Evolutionary conservation across 2,113 vertebrate species (phyloP).

Genomic region (Etia nguti): DNA sequence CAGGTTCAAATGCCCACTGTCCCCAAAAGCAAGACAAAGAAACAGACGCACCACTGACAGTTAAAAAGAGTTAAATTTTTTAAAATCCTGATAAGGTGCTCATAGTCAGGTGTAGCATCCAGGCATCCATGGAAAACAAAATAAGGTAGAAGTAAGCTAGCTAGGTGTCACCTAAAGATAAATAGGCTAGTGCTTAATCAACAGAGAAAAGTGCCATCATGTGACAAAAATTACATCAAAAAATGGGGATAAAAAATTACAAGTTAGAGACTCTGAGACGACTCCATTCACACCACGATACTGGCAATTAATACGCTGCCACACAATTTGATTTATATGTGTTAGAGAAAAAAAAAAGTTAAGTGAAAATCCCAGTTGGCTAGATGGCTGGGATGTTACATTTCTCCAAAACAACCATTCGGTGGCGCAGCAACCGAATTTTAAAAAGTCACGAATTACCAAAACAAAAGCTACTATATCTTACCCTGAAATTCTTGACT

Average conservation of each 20-base stretch:
- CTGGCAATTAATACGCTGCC: background rate
- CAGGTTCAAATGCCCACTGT: background rate
- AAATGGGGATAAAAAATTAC: background rate
- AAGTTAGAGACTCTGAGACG: background rate
- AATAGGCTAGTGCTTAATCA: background rate
- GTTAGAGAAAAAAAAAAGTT: background rate
- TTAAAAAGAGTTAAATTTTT: background rate
- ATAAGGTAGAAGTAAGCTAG: background rate
- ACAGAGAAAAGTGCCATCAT: background rate
- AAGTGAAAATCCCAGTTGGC: background rate
- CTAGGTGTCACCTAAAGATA: background rate
- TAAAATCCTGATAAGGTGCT: background rate
- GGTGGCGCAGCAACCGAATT: background rate
- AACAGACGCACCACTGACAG: background rate
- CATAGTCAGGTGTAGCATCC: background rate
- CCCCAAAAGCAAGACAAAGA: background rate
- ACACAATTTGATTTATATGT: background rate
- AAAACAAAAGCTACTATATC: background rate
- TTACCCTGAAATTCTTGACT: background rate
- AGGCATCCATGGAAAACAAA: background rate
- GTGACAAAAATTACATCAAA: background rate
- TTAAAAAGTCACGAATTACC: background rate
- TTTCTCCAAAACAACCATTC: background rate
- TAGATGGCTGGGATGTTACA: background rate
- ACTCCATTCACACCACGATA: background rate